Conservation (phyloP, 2,888 invertebrate genomes). For the Altica lythri region DNA sequence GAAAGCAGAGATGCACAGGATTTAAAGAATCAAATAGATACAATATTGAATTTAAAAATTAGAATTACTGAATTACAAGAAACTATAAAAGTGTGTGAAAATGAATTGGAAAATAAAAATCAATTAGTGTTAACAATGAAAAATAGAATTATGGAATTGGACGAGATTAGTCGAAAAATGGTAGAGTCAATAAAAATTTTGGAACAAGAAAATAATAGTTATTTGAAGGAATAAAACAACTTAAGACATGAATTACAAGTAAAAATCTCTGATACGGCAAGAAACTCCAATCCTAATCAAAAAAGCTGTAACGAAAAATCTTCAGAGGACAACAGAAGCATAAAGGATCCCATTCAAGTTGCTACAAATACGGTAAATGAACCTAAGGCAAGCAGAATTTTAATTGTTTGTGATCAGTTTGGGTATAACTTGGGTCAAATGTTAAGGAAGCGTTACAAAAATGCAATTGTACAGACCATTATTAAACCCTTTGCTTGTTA, state of each 20-base stretch:
- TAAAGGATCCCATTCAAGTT: neutral
- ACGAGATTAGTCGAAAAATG: constrained; percentile 9
- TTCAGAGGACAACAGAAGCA: constrained; percentile 1
- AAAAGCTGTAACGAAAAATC: neutral
- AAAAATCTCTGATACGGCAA: neutral
- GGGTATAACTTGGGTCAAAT: constrained; percentile 14
- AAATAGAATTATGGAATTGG: constrained; percentile 10
- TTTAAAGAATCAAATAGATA: neutral
- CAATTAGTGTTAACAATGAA: neutral
- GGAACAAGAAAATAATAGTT: constrained; percentile 18
- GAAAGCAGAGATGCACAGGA: neutral
- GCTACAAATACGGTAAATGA: neutral
- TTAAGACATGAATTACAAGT: constrained; percentile 7
- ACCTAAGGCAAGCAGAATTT: constrained; percentile 1
- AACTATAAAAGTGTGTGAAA: neutral
- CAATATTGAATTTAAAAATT: constrained; percentile 8
- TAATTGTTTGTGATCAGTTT: constrained; percentile 15
- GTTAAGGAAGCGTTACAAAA: constrained; percentile 11
- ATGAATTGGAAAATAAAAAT: constrained; percentile 8
- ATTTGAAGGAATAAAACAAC: constrained; percentile 5
- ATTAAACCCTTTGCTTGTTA: constrained; percentile 13
- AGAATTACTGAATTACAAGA: neutral
- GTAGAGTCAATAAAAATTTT: constrained; percentile 16
- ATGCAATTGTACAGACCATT: constrained; percentile 6
- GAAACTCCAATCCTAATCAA: neutral